Conservation (phyloP, 2,797 vertebrate genomes). For the Fringilla coelebs region DNA sequence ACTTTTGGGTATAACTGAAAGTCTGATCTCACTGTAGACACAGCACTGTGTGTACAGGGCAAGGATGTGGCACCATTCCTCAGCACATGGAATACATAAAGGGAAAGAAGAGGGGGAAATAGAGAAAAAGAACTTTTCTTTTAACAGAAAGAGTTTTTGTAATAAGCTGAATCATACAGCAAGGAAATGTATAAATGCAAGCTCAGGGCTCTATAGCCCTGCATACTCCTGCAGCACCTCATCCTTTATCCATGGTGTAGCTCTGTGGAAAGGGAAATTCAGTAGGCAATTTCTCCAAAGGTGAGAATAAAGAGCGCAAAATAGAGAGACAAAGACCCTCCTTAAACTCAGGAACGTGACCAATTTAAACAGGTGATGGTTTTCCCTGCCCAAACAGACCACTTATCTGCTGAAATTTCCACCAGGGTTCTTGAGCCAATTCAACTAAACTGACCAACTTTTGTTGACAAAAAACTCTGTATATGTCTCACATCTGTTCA, state of each 20-base stretch:
- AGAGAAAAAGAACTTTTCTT: neutral
- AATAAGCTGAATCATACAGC: neutral
- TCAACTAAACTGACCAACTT: neutral
- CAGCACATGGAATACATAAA: neutral
- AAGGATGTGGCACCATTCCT: neutral
- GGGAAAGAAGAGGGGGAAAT: neutral
- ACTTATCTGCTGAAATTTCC: neutral
- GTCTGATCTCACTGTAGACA: neutral
- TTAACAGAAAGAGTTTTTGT: neutral
- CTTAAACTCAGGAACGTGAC: neutral
- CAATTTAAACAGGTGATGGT: neutral
- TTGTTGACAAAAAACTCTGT: neutral
- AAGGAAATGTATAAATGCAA: neutral
- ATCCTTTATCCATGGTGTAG: neutral
- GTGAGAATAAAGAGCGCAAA: neutral
- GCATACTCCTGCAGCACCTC: neutral
- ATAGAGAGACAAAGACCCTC: neutral
- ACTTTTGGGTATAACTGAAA: neutral
- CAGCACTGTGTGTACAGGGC: accelerated
- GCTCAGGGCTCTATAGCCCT: neutral
- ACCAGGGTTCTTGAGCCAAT: neutral
- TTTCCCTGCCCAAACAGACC: neutral
- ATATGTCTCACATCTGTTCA: neutral
- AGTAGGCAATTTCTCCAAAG: neutral
- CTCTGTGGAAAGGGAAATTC: neutral